These are phyloP conservation scores for Macropis europaea DNA, from an alignment of 2,888 invertebrate genomes.

Conservation along the genomic window DNA sequence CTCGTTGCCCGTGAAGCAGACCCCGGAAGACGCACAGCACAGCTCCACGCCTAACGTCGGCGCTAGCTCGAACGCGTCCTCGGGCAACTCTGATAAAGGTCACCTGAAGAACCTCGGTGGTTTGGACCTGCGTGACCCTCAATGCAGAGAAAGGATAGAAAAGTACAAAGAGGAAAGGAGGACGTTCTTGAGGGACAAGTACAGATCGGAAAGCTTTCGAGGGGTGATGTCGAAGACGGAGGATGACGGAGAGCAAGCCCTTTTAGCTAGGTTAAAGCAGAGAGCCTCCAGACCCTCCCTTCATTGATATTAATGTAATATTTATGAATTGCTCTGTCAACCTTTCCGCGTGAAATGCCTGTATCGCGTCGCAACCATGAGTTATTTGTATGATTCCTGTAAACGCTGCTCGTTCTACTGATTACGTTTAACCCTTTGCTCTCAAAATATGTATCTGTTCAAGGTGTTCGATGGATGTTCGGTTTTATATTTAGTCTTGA, in stretches of 20 bases:
- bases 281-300: conserved; percentile 78
- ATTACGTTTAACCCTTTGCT: conserved; percentile 41
- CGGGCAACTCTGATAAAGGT: conserved; percentile 63
- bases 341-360: conserved; percentile 15
- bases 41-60: conserved; percentile 77
- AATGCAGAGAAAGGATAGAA: conserved; percentile 89
- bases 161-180: conserved; percentile 95
- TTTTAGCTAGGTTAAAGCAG: conserved; percentile 80
- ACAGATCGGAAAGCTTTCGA: conserved; percentile 90
- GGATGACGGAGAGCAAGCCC: conserved; percentile 76
- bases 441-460: not conserved
- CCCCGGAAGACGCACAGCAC: conserved; percentile 71
- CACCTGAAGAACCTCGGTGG: conserved; percentile 74
- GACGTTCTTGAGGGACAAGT: conserved; percentile 91
- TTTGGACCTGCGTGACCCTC: conserved; percentile 76
- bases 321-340: conserved; percentile 46
- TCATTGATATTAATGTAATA: conserved; percentile 73
- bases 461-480: not conserved
- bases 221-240: conserved; percentile 78
- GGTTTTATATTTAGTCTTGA: no score
- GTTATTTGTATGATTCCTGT: conserved; percentile 35
- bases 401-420: conserved; percentile 29
- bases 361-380: conserved; percentile 12
- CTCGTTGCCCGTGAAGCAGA: conserved; percentile 76
- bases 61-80: conserved; percentile 58